Evolutionary conservation across 1,140 invertebrate species (phyloP).

Genomic region (Harpegnathos saltator): DNA sequence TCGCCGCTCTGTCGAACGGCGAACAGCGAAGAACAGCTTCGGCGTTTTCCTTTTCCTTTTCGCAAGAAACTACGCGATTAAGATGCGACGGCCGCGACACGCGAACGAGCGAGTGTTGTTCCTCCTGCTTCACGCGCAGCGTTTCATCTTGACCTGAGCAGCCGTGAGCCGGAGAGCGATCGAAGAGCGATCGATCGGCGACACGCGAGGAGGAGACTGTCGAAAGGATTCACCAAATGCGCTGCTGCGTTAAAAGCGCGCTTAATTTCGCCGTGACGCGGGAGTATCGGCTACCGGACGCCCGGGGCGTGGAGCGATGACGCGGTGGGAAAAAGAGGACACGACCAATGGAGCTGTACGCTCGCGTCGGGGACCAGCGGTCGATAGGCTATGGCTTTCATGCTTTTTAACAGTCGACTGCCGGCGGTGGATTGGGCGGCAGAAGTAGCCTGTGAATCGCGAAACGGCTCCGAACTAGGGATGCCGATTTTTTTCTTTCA

Average conservation of each 20-base stretch:
- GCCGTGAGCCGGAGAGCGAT: conserved; percentile 41
- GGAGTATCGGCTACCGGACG: conserved; percentile 77
- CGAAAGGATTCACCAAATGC: conserved; percentile 76
- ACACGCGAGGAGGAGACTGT: conserved; percentile 45
- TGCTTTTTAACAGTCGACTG: conserved; percentile 55
- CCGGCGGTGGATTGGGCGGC: background rate
- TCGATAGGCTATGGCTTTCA: conserved; percentile 73
- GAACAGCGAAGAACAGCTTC: too few species aligned
- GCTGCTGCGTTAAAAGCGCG: conserved; percentile 79
- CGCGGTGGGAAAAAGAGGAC: conserved; percentile 77
- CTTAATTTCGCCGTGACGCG: conserved; percentile 84
- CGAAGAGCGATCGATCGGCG: conserved; percentile 68
- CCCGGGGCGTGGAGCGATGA: conserved; percentile 78
- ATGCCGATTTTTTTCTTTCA: too few species aligned
- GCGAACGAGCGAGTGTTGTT: background rate
- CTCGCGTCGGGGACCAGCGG: conserved; percentile 68
- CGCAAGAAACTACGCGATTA: background rate
- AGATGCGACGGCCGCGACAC: background rate
- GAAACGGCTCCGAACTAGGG: too few species aligned
- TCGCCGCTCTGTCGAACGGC: too few species aligned
- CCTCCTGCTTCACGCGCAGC: conserved; percentile 9
- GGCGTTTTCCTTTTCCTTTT: background rate
- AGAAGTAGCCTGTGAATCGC: conserved; percentile 2
- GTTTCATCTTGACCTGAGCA: conserved; percentile 32
- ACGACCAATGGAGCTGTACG: conserved; percentile 77